Conservation (phyloP, 2,888 invertebrate species). For the Cerceris rybyensis region DNA sequence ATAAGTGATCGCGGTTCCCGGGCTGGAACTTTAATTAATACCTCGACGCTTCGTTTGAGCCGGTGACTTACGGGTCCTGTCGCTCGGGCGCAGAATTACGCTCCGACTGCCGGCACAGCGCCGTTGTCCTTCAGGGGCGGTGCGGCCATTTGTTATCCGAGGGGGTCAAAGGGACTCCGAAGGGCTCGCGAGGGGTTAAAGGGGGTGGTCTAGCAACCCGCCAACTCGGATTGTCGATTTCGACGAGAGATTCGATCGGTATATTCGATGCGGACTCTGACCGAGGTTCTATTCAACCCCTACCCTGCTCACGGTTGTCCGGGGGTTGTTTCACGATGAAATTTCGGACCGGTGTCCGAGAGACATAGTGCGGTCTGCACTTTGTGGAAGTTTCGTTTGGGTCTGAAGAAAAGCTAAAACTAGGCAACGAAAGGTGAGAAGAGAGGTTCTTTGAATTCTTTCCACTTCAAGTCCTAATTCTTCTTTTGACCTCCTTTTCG, state of each 20-base stretch:
- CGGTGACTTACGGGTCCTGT: slow-evolving; percentile 80
- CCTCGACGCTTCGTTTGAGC: slow-evolving; percentile 81
- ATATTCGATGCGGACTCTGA: too few relatives aligned
- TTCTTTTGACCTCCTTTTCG: slow-evolving; percentile 1
- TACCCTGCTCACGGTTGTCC: slow-evolving; percentile 14
- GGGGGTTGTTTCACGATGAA: slow-evolving; percentile 11
- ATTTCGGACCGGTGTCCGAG: slow-evolving; percentile 19
- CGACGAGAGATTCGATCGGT: slow-evolving; percentile 23
- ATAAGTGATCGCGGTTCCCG: slow-evolving; percentile 80
- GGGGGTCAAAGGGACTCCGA: slow-evolving; percentile 16
- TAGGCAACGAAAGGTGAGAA: slow-evolving; percentile 5
- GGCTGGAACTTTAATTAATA: slow-evolving; percentile 81
- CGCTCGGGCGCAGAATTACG: slow-evolving; percentile 76
- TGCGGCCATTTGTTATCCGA: slow-evolving; percentile 76
- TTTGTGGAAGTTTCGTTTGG: slow-evolving; percentile 4
- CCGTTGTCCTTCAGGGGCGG: slow-evolving; percentile 74
- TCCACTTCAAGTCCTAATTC: too few relatives aligned
- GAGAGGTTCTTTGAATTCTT: neutral
- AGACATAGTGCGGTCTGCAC: slow-evolving; percentile 25
- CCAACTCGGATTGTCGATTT: slow-evolving; percentile 48
- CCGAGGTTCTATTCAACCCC: slow-evolving; percentile 53
- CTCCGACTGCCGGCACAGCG: slow-evolving; percentile 70
- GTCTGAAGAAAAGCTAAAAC: neutral
- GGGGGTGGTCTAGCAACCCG: slow-evolving; percentile 27
- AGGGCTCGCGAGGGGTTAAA: slow-evolving; percentile 22